A percentile compares a stretch with the other conserved stretches of the same genome.
Evolutionary conservation across 1,140 invertebrate species (phyloP).

Genomic region (Pseudobourletiella spinata): DNA sequence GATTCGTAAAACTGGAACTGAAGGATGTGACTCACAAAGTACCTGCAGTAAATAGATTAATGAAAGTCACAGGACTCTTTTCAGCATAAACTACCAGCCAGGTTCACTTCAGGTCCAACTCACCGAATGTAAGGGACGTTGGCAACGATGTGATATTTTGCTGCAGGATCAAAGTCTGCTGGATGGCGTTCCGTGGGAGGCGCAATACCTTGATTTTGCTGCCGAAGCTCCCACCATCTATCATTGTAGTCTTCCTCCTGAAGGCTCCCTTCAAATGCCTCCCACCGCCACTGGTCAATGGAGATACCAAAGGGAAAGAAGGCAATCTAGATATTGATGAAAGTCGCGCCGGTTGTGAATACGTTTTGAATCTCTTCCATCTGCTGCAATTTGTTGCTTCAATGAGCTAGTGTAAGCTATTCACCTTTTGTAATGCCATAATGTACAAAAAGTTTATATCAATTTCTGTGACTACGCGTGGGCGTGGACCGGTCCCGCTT

Average conservation of each 20-base stretch:
- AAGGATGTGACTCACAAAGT: slow-evolving; percentile 48
- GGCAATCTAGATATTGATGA: slow-evolving; percentile 38
- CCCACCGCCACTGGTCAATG: slow-evolving; percentile 45
- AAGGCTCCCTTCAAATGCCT: slow-evolving; percentile 42
- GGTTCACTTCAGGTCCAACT: background rate
- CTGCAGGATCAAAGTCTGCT: slow-evolving; percentile 43
- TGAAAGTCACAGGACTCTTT: no score
- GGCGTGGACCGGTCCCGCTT: background rate
- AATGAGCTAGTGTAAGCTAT: background rate
- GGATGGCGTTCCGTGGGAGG: slow-evolving; percentile 37
- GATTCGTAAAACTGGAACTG: slow-evolving; percentile 43
- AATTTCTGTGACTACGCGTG: slow-evolving; percentile 35
- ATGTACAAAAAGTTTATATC: slow-evolving; percentile 47
- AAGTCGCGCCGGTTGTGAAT: background rate
- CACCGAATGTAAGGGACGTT: slow-evolving; percentile 9
- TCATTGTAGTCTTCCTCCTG: slow-evolving; percentile 40
- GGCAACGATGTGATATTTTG: slow-evolving; percentile 45
- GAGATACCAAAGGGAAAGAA: slow-evolving; percentile 45
- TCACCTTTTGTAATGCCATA: slow-evolving; percentile 44
- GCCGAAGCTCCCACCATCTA: slow-evolving; percentile 45
- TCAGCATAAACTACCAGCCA: background rate
- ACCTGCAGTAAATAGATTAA: slow-evolving; percentile 40
- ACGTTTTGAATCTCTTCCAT: background rate
- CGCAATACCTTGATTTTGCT: slow-evolving; percentile 41
- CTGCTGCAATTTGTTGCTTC: background rate